Conservation (phyloP, 2,888 invertebrate genomes). For the Pardosa pseudoannulata region DNA sequence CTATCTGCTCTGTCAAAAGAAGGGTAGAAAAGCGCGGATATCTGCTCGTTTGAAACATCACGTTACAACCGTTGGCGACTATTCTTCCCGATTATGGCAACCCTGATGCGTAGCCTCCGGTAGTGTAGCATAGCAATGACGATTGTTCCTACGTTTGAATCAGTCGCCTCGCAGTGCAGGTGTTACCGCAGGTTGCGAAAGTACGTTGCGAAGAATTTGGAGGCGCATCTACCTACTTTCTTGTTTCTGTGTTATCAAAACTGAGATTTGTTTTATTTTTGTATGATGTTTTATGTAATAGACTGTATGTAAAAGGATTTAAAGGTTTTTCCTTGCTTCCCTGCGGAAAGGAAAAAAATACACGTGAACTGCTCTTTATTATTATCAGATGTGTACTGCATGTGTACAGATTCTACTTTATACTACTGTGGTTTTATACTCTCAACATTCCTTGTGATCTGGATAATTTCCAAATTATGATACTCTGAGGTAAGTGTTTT, state of each 20-base stretch:
- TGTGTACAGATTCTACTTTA: background rate
- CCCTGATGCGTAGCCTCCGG: background rate
- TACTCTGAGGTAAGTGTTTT: background rate
- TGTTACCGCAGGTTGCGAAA: conserved; percentile 12
- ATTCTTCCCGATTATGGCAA: background rate
- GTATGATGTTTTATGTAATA: background rate
- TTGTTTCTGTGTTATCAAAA: background rate
- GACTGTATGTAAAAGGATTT: background rate
- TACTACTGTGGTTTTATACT: background rate
- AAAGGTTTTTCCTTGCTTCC: background rate
- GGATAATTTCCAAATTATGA: background rate
- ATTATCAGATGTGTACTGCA: background rate
- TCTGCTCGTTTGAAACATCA: background rate
- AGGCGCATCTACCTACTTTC: background rate
- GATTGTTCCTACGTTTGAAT: conserved; percentile 8
- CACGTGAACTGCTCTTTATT: background rate
- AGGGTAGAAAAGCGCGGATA: no score
- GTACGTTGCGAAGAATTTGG: background rate
- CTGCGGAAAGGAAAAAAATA: background rate
- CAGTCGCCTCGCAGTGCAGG: conserved; percentile 9
- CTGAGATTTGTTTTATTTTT: background rate
- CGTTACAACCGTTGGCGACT: background rate
- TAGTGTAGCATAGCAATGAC: conserved; percentile 6
- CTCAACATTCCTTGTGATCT: background rate
- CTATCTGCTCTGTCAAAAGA: background rate